phyloP scores from a whole-genome alignment of 2,888 invertebrate species.

The Drosophila subquinaria region DNA sequence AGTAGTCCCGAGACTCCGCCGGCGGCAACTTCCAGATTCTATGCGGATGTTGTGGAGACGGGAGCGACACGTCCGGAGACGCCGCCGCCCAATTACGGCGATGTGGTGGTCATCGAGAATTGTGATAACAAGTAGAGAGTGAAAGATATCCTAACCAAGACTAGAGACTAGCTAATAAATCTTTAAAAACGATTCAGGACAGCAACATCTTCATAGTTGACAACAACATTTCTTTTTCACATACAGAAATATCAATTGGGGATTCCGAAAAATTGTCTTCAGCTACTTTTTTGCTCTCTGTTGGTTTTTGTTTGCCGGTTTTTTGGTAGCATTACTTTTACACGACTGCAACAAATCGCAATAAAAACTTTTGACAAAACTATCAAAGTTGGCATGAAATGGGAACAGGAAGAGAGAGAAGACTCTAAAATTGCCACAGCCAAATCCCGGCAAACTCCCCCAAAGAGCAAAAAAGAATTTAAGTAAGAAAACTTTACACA shows the following conservation, averaged over 20 bases:
- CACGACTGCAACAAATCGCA: conserved; percentile 82
- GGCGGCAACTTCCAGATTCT: conserved; percentile 58
- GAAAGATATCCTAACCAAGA: conserved; percentile 13
- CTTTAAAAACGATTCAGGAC: conserved; percentile 33
- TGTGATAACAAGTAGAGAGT: conserved; percentile 71
- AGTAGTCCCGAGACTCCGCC: conserved; percentile 51
- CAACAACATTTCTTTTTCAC: conserved; percentile 8
- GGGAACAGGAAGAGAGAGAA: conserved; percentile 37
- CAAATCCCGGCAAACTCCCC: conserved; percentile 22
- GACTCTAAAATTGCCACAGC: conserved; percentile 78
- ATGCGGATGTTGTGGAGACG: conserved; percentile 40
- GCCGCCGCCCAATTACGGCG: conserved; percentile 83
- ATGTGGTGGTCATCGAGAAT: conserved; percentile 78
- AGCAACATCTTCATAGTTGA: conserved; percentile 31
- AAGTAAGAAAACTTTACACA: conserved; percentile 81
- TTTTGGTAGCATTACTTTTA: conserved; percentile 73
- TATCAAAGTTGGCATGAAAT: conserved; percentile 74
- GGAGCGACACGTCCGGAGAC: conserved; percentile 78
- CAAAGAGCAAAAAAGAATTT: conserved; percentile 27
- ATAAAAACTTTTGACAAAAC: conserved; percentile 83
- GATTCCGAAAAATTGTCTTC: conserved; percentile 42
- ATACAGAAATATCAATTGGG: conserved; percentile 75
- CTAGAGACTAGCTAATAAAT: conserved; percentile 45
- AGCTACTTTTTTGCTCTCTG: not conserved
- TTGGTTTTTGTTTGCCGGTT: conserved; percentile 31